phyloP scores from a whole-genome alignment of 2,888 invertebrate genomes.

The Pristionchus mayeri region DNA sequence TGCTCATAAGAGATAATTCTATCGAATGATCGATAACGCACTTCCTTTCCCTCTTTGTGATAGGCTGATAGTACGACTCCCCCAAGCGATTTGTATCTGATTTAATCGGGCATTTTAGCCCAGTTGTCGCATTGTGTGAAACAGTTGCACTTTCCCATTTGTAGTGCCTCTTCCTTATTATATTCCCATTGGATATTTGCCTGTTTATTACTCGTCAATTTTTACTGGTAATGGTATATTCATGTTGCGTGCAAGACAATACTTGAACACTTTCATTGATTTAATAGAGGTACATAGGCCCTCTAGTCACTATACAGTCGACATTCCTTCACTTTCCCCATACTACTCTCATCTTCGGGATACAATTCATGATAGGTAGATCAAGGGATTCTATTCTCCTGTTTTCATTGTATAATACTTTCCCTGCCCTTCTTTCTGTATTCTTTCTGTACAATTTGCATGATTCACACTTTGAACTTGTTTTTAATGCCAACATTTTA shows the following conservation, averaged over 20 bases:
- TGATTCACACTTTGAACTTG: slow-evolving; percentile 27
- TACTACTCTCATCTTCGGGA: slow-evolving; percentile 23
- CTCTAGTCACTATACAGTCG: not conserved
- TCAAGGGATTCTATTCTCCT: slow-evolving; percentile 17
- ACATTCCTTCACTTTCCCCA: slow-evolving; percentile 25
- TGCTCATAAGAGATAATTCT: slow-evolving; percentile 21
- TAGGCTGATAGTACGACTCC: slow-evolving; percentile 1
- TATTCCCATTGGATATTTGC: slow-evolving; percentile 15
- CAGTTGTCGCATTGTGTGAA: not conserved
- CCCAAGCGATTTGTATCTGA: not conserved
- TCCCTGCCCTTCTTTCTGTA: slow-evolving; percentile 27
- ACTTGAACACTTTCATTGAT: slow-evolving; percentile 13
- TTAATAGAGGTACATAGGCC: not conserved
- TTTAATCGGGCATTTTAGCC: not conserved
- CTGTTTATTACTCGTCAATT: slow-evolving; percentile 35
- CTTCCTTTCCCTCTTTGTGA: not conserved
- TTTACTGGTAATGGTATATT: slow-evolving; percentile 29
- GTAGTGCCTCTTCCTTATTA: slow-evolving; percentile 5
- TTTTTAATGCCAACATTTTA: not conserved
- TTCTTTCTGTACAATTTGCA: slow-evolving; percentile 40
- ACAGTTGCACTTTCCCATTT: not conserved
- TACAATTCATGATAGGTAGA: slow-evolving; percentile 40
- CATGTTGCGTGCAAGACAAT: slow-evolving; percentile 35
- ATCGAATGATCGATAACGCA: slow-evolving; percentile 17
- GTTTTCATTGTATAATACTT: slow-evolving; percentile 5